A percentile compares a stretch with the other conserved stretches of the same genome.
Evolutionary conservation across 2,888 invertebrate genomes (phyloP).

Genomic region (Phortica magna): DNA sequence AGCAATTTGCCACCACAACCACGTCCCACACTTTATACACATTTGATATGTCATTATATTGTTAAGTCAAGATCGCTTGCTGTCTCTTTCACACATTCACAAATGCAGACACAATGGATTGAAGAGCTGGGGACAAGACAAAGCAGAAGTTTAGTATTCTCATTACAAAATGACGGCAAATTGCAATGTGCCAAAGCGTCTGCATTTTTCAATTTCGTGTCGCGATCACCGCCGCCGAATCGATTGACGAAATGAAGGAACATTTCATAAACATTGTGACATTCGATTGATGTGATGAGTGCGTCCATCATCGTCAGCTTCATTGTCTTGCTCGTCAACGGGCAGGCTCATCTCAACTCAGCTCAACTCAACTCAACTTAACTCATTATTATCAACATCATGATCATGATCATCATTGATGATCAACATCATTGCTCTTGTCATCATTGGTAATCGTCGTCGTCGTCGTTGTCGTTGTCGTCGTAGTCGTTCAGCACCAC

Average conservation of each 20-base stretch:
- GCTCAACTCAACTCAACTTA: constrained; percentile 26
- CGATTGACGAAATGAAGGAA: constrained; percentile 22
- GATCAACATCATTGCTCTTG: constrained; percentile 41
- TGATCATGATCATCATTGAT: constrained; percentile 20
- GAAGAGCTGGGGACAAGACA: too few species aligned
- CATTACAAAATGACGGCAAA: constrained; percentile 72
- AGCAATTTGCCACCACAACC: constrained; percentile 66
- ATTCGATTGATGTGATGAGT: constrained; percentile 71
- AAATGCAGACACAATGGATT: too few species aligned
- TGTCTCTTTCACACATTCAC: too few species aligned
- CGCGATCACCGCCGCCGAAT: constrained; percentile 15
- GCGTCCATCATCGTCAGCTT: constrained; percentile 64
- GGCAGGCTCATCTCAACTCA: constrained; percentile 29
- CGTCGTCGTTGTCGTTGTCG: constrained; percentile 35
- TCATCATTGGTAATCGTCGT: constrained; percentile 69
- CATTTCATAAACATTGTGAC: constrained; percentile 58
- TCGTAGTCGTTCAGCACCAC: constrained; percentile 13
- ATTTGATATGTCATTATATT: neutral
- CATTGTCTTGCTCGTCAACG: constrained; percentile 35
- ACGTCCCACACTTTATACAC: neutral
- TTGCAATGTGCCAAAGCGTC: constrained; percentile 61
- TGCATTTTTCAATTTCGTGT: constrained; percentile 28
- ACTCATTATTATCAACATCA: neutral
- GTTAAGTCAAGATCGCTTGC: too few species aligned
- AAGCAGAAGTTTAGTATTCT: constrained; percentile 43